Percentiles rank a stretch among this genome's conserved stretches.
phyloP scores from a whole-genome alignment of 2,797 vertebrate genomes.

The Ataeniobius toweri region DNA sequence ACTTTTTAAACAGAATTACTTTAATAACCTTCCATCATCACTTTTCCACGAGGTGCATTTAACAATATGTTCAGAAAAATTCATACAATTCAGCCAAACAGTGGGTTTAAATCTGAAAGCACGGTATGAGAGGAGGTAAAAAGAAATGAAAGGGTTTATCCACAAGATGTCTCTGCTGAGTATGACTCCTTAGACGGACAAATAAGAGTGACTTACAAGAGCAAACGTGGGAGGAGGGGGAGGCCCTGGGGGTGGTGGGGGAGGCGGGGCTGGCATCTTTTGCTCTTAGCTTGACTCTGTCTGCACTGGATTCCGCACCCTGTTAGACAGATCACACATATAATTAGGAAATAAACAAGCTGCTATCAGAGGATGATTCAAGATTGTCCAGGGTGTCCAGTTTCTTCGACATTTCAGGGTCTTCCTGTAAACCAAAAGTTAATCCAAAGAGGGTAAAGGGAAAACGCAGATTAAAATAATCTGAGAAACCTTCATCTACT shows the following conservation, averaged over 20 bases:
- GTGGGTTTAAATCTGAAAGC: neutral
- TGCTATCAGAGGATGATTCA: neutral
- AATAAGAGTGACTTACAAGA: conserved; percentile 76
- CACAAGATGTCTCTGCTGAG: conserved; percentile 54
- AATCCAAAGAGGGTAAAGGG: neutral
- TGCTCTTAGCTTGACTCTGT: conserved; percentile 56
- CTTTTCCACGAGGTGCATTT: neutral
- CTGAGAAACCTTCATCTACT: neutral
- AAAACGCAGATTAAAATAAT: neutral
- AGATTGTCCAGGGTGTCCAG: no score
- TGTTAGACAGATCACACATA: conserved; percentile 46
- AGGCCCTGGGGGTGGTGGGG: conserved; percentile 89
- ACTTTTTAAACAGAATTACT: no score
- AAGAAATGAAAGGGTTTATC: neutral
- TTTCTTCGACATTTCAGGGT: neutral
- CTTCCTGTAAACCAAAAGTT: neutral
- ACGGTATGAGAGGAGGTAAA: neutral
- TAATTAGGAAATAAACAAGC: neutral
- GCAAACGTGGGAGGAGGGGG: conserved; percentile 87
- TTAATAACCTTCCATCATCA: no score
- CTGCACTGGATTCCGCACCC: conserved; percentile 51
- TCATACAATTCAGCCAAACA: neutral
- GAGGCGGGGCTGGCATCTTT: conserved; percentile 91
- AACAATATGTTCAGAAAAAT: neutral
- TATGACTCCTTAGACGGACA: neutral